These are phyloP conservation scores for Abscondita cerata DNA, from an alignment of 2,888 invertebrate genomes.

Conservation along the genomic window DNA sequence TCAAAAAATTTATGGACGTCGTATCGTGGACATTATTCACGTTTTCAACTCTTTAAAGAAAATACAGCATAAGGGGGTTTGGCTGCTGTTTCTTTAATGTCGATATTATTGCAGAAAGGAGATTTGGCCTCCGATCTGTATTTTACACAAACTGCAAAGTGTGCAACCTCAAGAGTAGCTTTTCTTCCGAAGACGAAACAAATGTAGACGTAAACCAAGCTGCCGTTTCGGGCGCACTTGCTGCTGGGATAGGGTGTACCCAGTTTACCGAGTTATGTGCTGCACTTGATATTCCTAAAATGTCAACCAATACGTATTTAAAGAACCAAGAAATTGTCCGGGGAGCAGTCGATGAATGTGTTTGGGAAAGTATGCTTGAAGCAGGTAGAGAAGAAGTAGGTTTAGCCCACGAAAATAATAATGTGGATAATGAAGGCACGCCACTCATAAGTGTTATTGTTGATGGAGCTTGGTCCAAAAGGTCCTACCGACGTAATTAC, in stretches of 20 bases:
- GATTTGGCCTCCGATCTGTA: too few species aligned
- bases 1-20: too few species aligned
- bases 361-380: slow-evolving; percentile 19
- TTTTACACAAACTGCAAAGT: too few species aligned
- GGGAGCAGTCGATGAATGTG: slow-evolving; percentile 1
- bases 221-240: not conserved
- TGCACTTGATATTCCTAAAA: not conserved
- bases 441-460: slow-evolving; percentile 42
- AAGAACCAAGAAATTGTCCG: not conserved
- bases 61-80: too few species aligned
- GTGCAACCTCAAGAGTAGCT: too few species aligned
- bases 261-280: not conserved
- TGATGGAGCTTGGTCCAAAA: slow-evolving; percentile 44
- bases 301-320: not conserved
- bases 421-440: slow-evolving; percentile 36
- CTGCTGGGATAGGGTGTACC: not conserved
- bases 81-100: too few species aligned
- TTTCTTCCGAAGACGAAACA: too few species aligned
- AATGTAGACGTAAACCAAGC: too few species aligned
- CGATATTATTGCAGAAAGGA: too few species aligned
- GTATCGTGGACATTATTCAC: too few species aligned
- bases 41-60: too few species aligned
- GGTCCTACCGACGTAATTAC: slow-evolving; percentile 38
- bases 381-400: slow-evolving; percentile 32
- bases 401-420: slow-evolving; percentile 36